Evolutionary conservation across 23 tunicate genomes (phyloP), one percentile per base, ranked within the genome.

Genomic region (Halocynthia roretzi): DNA sequence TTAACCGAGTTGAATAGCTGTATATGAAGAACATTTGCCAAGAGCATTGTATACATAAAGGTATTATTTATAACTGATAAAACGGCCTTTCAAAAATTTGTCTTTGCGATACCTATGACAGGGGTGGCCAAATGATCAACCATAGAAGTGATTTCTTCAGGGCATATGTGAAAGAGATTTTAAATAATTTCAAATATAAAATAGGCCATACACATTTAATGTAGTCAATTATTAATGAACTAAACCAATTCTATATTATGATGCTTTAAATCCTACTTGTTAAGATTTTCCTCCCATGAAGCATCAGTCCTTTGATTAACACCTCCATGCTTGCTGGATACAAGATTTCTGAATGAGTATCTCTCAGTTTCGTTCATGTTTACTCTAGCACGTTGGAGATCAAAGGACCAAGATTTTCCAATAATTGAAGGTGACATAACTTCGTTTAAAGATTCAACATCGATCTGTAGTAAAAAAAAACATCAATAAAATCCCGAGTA

Each of bases 331-430:
- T 62, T 52, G 53, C 81, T 73, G 50, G 72, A 14, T 51, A 82
- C 77, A 53, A 51, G 56, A 52, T 52, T 18, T 0, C 72, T 50
- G 21, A 81, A 53, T 8, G 81, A 82, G 61, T 81, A 83, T 57
- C 88, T 78, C 60, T 89, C 96, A 78, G 89, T 84, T 76, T 89
- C 96, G 69, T 89, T 89, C 96, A 89, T 89, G 40, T 89, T 83
- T 54, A 75, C 53, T 20, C 88, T 73, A 4, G 85, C 96, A 62
- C 86, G 80, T 57, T 89, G 96, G 31, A 71, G 83, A 50, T 83
- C 88, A 76, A 83, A 89, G 53, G 80, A 69, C 90, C 90, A 85
- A 7, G 83, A 6, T 40, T 85, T 70, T 4, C 96, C 96, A 71
- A 78, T 79, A 5, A 31, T 53, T 6, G 61, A 17, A 7, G 79